phyloP scores from a whole-genome alignment of 2,113 vertebrate genomes.

The Ursus arctos region DNA sequence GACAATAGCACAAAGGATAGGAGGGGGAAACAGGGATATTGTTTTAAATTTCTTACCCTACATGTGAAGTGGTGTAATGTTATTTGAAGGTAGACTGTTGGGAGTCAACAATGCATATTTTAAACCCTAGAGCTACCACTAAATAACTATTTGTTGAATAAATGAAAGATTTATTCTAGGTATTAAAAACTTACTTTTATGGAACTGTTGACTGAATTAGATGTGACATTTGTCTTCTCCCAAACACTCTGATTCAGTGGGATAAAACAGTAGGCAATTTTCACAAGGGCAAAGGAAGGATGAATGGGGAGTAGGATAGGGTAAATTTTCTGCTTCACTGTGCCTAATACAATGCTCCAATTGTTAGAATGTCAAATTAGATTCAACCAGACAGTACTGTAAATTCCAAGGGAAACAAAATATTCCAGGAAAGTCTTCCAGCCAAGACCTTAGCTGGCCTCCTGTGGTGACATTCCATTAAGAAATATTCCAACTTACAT shows the following conservation, averaged over 20 bases:
- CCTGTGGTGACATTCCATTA: slow-evolving; percentile 52
- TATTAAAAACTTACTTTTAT: neutral
- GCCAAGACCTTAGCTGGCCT: slow-evolving; percentile 59
- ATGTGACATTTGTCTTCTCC: slow-evolving; percentile 20
- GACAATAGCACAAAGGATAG: neutral
- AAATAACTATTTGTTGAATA: slow-evolving; percentile 33
- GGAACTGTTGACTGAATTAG: slow-evolving; percentile 33
- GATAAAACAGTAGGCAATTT: slow-evolving; percentile 14
- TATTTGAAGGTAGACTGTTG: neutral
- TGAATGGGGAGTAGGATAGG: neutral
- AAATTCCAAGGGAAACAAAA: slow-evolving; percentile 74
- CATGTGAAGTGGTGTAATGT: neutral
- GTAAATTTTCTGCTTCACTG: slow-evolving; percentile 52
- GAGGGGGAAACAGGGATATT: neutral
- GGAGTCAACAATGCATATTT: neutral
- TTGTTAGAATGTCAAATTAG: slow-evolving; percentile 63
- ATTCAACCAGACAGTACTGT: slow-evolving; percentile 59
- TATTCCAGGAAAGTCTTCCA: slow-evolving; percentile 58
- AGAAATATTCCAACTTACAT: slow-evolving; percentile 33
- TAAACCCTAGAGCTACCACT: neutral
- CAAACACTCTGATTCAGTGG: neutral
- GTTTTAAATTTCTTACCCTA: neutral
- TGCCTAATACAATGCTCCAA: slow-evolving; percentile 61
- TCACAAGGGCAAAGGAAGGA: slow-evolving; percentile 40
- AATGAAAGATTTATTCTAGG: slow-evolving; percentile 31